These are phyloP conservation scores for Tichodroma muraria DNA, from an alignment of 2,113 vertebrate genomes.

Conservation along the genomic window DNA sequence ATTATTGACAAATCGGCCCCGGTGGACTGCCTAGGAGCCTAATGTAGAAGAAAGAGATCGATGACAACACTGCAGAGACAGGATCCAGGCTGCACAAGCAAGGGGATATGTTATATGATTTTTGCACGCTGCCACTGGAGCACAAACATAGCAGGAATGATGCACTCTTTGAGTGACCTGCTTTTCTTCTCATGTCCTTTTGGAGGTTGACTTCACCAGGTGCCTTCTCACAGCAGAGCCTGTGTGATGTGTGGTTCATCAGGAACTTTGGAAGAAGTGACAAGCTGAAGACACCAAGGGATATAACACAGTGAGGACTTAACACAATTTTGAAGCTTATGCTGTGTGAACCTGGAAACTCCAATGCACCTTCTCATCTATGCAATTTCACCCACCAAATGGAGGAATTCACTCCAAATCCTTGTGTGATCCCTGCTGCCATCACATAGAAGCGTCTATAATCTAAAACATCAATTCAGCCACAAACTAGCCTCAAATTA, in stretches of 20 bases:
- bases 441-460: not conserved
- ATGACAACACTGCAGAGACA: conserved; percentile 28
- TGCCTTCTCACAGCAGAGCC: not conserved
- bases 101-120: not conserved
- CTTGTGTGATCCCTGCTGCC: not conserved
- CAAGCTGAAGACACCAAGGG: not conserved
- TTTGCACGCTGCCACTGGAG: not conserved
- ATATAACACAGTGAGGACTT: not conserved
- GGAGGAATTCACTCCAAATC: not conserved
- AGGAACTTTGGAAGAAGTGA: not conserved
- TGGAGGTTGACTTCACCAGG: not conserved
- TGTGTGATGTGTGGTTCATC: not conserved
- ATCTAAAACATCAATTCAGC: not conserved
- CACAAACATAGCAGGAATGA: not conserved
- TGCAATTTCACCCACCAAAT: rapidly evolving
- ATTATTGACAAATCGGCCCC: conserved; percentile 24
- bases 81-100: conserved; percentile 10
- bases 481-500: not conserved
- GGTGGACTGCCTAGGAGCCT: conserved; percentile 6
- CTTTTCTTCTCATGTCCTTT: not conserved
- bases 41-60: conserved; percentile 13
- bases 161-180: not conserved
- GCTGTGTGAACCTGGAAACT: not conserved
- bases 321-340: not conserved
- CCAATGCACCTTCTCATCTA: not conserved